These are phyloP conservation scores for Pseudolycoriella hygida DNA, from an alignment of 2,888 invertebrate species.

Conservation along the genomic window DNA sequence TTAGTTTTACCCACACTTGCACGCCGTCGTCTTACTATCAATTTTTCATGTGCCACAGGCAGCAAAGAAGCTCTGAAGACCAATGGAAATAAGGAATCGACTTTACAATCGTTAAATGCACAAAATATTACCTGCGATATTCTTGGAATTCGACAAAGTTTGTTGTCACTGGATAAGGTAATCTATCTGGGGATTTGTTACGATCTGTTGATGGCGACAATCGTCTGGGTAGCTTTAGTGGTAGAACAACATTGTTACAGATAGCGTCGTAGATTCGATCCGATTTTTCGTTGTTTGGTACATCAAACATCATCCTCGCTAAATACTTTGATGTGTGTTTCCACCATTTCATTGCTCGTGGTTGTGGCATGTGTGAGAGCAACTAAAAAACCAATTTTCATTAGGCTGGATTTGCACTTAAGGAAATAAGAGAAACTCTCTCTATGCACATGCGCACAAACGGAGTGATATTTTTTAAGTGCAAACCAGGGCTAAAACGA, in stretches of 20 bases:
- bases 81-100: too few species aligned
- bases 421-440: too few species aligned
- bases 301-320: neutral
- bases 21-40: too few species aligned
- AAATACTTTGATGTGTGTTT: constrained; percentile 11
- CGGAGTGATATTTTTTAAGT: too few species aligned
- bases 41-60: too few species aligned
- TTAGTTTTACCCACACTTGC: too few species aligned
- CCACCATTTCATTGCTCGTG: constrained; percentile 15
- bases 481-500: too few species aligned
- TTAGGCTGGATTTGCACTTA: too few species aligned
- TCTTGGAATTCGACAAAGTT: constrained; percentile 1
- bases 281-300: neutral
- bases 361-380: neutral
- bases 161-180: neutral
- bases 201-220: neutral
- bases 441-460: too few species aligned
- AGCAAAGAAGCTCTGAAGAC: too few species aligned
- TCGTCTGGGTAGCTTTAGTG: neutral
- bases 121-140: neutral
- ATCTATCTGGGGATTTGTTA: constrained; percentile 3
- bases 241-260: neutral
- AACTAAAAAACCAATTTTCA: too few species aligned
- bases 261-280: neutral
- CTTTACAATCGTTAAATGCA: too few species aligned